phyloP scores from a whole-genome alignment of 2,113 vertebrate genomes.

The Festucalex cinctus region DNA sequence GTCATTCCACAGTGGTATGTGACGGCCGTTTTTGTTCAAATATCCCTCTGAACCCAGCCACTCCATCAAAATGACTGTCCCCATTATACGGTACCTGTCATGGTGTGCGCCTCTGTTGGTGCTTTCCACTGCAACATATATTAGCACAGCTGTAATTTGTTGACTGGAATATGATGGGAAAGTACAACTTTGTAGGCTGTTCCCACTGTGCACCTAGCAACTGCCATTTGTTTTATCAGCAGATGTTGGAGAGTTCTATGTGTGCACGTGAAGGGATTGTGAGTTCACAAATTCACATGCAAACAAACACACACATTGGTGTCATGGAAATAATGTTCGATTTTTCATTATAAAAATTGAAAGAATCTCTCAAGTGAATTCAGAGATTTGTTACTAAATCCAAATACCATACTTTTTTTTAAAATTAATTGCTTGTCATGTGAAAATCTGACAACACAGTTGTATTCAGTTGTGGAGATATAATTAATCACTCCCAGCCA shows the following conservation, averaged over 20 bases:
- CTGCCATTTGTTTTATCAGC: slow-evolving; percentile 24
- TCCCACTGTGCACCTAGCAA: slow-evolving; percentile 1
- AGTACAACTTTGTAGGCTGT: too few relatives aligned
- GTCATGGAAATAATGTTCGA: neutral
- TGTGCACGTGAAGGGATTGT: neutral
- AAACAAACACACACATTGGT: neutral
- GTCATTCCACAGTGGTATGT: slow-evolving; percentile 9
- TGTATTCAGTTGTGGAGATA: too few relatives aligned
- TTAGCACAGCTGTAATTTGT: slow-evolving; percentile 27
- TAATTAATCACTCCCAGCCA: too few relatives aligned
- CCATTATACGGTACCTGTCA: slow-evolving; percentile 10
- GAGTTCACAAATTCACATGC: neutral
- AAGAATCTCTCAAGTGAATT: too few relatives aligned
- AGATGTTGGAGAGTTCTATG: slow-evolving; percentile 35
- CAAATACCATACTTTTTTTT: too few relatives aligned
- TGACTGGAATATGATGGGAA: too few relatives aligned
- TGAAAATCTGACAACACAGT: too few relatives aligned
- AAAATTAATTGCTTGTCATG: too few relatives aligned
- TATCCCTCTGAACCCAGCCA: slow-evolving; percentile 45
- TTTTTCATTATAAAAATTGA: neutral
- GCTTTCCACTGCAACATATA: slow-evolving; percentile 14
- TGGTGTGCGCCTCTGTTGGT: slow-evolving; percentile 5
- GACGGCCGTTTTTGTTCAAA: slow-evolving; percentile 41
- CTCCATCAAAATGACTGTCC: slow-evolving; percentile 32
- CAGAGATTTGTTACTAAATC: too few relatives aligned